phyloP scores from a whole-genome alignment of 2,113 vertebrate species.

The Clinocottus analis region DNA sequence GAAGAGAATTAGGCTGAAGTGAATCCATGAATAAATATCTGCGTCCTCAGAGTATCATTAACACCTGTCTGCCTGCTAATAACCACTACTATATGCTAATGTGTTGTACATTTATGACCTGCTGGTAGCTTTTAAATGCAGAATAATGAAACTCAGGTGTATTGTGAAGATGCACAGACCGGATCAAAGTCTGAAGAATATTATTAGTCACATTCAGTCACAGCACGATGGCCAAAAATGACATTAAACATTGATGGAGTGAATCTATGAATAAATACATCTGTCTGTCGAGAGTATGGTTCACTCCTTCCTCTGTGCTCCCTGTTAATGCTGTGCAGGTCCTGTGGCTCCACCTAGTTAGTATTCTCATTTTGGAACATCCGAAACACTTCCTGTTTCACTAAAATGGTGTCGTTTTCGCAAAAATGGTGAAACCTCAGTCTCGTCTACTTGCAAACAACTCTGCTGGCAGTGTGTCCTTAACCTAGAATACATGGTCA shows the following conservation, averaged over 20 bases:
- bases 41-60: slow-evolving; percentile 74
- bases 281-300: slow-evolving; percentile 17
- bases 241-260: slow-evolving; percentile 68
- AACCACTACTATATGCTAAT: slow-evolving; percentile 72
- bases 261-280: slow-evolving; percentile 69
- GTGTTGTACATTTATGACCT: slow-evolving; percentile 52
- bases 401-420: background rate
- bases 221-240: slow-evolving; percentile 29
- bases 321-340: slow-evolving; percentile 4
- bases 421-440: background rate
- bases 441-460: background rate
- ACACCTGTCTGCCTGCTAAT: slow-evolving; percentile 67
- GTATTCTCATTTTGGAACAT: background rate
- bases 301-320: slow-evolving; percentile 20
- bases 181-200: slow-evolving; percentile 58
- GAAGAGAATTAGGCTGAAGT: slow-evolving; percentile 59
- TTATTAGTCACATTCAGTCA: slow-evolving; percentile 53
- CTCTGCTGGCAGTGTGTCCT: background rate
- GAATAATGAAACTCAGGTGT: slow-evolving; percentile 64
- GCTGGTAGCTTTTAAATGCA: slow-evolving; percentile 59
- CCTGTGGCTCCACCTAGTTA: slow-evolving; percentile 9
- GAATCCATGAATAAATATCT: slow-evolving; percentile 76
- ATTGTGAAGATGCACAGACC: slow-evolving; percentile 40
- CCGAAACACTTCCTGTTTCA: background rate
- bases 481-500: background rate